Conservation (phyloP, 2,113 vertebrate species). For the Accipiter cooperii region DNA sequence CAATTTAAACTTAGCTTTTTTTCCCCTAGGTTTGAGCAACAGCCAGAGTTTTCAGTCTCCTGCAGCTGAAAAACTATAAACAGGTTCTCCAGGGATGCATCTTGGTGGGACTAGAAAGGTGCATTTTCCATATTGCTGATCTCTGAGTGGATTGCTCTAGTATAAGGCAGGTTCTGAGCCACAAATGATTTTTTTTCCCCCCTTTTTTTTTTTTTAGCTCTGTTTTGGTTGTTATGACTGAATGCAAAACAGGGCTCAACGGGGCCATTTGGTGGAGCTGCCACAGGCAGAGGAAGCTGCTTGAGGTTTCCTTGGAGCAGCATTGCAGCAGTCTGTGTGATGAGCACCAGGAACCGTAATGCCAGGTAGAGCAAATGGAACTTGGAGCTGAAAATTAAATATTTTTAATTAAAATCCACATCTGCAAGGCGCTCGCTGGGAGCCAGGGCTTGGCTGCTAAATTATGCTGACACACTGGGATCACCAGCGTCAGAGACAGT, state of each 20-base stretch:
- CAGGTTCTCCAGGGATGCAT: background rate
- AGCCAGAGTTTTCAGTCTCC: background rate
- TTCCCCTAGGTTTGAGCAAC: background rate
- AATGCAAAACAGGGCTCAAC: background rate
- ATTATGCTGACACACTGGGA: constrained; percentile 42
- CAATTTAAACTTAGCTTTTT: background rate
- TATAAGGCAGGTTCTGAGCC: background rate
- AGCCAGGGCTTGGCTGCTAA: constrained; percentile 52
- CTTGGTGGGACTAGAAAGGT: background rate
- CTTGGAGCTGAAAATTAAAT: constrained; percentile 64
- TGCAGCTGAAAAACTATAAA: background rate
- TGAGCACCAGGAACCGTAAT: background rate
- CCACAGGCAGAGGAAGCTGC: background rate
- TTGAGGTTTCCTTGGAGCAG: background rate
- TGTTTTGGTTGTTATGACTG: background rate
- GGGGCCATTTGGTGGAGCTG: background rate
- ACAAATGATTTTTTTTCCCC: background rate
- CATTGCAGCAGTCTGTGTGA: background rate
- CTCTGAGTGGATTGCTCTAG: background rate
- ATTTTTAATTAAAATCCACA: constrained; percentile 75
- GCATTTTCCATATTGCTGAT: background rate
- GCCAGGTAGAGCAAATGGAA: constrained; percentile 52
- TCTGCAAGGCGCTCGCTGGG: constrained; percentile 62
- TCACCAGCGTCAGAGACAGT: constrained; percentile 25
- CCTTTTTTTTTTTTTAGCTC: background rate